Evolutionary conservation across 1,140 invertebrate species (phyloP).

Genomic region (Eueides isabella): DNA sequence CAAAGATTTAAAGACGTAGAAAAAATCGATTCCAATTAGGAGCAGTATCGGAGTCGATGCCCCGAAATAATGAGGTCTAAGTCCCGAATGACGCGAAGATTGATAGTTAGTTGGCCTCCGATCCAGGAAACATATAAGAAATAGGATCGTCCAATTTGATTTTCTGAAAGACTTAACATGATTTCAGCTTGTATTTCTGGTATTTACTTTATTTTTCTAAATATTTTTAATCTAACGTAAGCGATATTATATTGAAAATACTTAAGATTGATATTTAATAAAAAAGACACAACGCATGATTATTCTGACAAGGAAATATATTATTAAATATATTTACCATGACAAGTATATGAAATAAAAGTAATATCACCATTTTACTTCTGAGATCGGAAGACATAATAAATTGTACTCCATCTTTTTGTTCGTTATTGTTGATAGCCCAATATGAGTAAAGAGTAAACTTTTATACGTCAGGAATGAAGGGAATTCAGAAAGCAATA

Average conservation of each 20-base stretch:
- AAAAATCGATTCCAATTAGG: constrained; percentile 41
- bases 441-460: background rate
- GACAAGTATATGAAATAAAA: background rate
- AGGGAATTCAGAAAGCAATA: background rate
- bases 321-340: background rate
- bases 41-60: constrained; percentile 19
- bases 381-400: background rate
- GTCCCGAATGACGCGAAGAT: constrained; percentile 29
- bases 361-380: background rate
- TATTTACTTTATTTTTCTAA: too few species aligned
- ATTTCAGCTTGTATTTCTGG: too few species aligned
- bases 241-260: too few species aligned
- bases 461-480: background rate
- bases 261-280: too few species aligned
- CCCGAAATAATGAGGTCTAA: constrained; percentile 36
- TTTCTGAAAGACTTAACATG: background rate
- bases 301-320: background rate
- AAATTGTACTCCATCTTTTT: background rate
- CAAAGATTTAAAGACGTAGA: constrained; percentile 31
- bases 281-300: background rate
- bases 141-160: background rate
- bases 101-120: constrained; percentile 27
- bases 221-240: too few species aligned
- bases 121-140: background rate
- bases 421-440: background rate